A percentile compares a stretch with the other conserved stretches of the same genome.
phyloP scores from a whole-genome alignment of 2,888 invertebrate genomes.

The Polia nebulosa region DNA sequence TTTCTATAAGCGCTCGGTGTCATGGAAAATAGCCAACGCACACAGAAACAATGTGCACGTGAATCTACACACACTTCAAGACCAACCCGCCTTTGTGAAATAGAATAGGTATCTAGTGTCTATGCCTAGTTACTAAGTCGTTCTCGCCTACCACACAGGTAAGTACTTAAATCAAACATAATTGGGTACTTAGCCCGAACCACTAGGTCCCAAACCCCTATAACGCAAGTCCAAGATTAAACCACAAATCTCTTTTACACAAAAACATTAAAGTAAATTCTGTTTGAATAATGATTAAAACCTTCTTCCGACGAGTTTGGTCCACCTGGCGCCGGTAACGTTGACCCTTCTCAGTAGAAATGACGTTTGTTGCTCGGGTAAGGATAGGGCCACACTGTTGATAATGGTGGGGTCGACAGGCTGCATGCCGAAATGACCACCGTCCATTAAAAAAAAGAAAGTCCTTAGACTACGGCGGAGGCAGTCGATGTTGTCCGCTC shows the following conservation, averaged over 20 bases:
- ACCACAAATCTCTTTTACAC: slow-evolving; percentile 31
- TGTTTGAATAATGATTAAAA: slow-evolving; percentile 62
- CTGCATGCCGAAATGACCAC: slow-evolving; percentile 82
- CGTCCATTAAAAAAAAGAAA: slow-evolving; percentile 86
- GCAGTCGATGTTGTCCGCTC: slow-evolving; percentile 82
- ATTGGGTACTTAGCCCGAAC: neutral
- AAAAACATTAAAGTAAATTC: slow-evolving; percentile 21
- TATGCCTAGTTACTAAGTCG: too few relatives aligned
- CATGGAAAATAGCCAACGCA: too few relatives aligned
- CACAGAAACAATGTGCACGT: too few relatives aligned
- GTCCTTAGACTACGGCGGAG: slow-evolving; percentile 84
- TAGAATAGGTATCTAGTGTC: too few relatives aligned
- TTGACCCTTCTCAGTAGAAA: slow-evolving; percentile 82
- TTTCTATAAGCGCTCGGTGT: too few relatives aligned
- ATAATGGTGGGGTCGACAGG: slow-evolving; percentile 80
- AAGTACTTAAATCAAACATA: neutral
- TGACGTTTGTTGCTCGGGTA: slow-evolving; percentile 82
- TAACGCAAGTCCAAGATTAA: slow-evolving; percentile 20
- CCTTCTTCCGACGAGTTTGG: slow-evolving; percentile 82
- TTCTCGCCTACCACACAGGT: neutral
- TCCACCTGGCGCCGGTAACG: slow-evolving; percentile 86
- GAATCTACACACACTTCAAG: too few relatives aligned
- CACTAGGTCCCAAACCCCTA: neutral
- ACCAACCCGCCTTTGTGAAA: too few relatives aligned
- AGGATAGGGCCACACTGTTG: slow-evolving; percentile 81